Evolutionary conservation across 1,140 invertebrate species (phyloP).

Genomic region (Subanguina moxae): DNA sequence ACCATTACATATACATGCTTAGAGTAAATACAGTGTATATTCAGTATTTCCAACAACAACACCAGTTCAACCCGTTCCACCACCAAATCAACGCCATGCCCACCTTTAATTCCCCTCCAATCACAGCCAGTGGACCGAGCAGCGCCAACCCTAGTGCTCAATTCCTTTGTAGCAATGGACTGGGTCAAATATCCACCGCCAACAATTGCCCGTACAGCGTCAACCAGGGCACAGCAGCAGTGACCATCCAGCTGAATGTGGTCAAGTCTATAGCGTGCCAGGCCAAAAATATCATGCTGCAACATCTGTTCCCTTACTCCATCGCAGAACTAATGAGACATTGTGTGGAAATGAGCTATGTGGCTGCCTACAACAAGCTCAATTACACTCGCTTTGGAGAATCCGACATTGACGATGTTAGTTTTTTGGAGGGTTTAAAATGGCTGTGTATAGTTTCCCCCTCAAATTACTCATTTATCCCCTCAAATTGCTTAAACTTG

Average conservation of each 20-base stretch:
- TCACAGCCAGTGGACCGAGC: no score
- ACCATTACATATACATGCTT: no score
- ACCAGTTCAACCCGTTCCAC: no score
- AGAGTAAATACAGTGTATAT: no score
- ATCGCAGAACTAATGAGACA: slow-evolving; percentile 8
- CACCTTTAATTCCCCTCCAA: no score
- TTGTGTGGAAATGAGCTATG: background rate
- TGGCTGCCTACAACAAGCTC: background rate
- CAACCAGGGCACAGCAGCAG: background rate
- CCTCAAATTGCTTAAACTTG: no score
- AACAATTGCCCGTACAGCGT: background rate
- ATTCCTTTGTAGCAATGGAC: no score
- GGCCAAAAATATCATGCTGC: background rate
- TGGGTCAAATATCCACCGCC: background rate
- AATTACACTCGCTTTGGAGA: slow-evolving; percentile 1
- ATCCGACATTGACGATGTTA: slow-evolving; percentile 5
- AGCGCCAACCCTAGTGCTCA: no score
- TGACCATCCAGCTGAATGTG: background rate
- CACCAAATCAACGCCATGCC: no score
- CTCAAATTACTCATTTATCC: no score
- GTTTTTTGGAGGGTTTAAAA: background rate
- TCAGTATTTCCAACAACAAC: no score
- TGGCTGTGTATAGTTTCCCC: no score
- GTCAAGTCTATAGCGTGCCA: background rate
- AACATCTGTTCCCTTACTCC: background rate